Evolutionary conservation across 2,888 invertebrate species (phyloP).

Genomic region (Drosophila niveifrons): DNA sequence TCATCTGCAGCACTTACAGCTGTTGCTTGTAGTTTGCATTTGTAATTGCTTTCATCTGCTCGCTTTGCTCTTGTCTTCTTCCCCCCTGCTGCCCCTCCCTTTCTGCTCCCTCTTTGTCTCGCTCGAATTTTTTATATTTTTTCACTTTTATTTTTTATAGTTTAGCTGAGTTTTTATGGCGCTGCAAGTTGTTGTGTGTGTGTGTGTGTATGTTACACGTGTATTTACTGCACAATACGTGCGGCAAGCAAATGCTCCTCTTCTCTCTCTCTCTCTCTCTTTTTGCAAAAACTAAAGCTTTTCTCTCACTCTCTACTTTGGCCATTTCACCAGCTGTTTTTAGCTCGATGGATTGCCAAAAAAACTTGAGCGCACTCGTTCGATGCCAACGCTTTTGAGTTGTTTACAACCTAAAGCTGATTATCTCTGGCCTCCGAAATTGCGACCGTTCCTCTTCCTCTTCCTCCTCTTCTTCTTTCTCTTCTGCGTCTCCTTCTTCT

Average conservation of each 20-base stretch:
- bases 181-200: conserved; percentile 60
- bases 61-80: neutral
- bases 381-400: conserved; percentile 31
- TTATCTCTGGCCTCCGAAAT: conserved; percentile 38
- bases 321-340: conserved; percentile 25
- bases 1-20: conserved; percentile 37
- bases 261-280: neutral
- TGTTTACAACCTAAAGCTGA: conserved; percentile 52
- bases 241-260: neutral
- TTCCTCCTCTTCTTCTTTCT: neutral
- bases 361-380: conserved; percentile 36
- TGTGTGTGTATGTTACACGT: conserved; percentile 14
- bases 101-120: neutral
- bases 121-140: conserved; percentile 17
- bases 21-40: conserved; percentile 73
- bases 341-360: conserved; percentile 37
- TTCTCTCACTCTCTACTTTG: neutral
- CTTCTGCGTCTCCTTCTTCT: neutral
- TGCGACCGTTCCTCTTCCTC: conserved; percentile 8
- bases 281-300: too few relatives aligned
- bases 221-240: conserved; percentile 32
- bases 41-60: conserved; percentile 70
- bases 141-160: conserved; percentile 52
- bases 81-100: neutral
- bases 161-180: conserved; percentile 65